Evolutionary conservation across 2,888 invertebrate species (phyloP), one percentile per base, ranked within the genome.

Genomic region (Scaptodrosophila latifasciaeformis): DNA sequence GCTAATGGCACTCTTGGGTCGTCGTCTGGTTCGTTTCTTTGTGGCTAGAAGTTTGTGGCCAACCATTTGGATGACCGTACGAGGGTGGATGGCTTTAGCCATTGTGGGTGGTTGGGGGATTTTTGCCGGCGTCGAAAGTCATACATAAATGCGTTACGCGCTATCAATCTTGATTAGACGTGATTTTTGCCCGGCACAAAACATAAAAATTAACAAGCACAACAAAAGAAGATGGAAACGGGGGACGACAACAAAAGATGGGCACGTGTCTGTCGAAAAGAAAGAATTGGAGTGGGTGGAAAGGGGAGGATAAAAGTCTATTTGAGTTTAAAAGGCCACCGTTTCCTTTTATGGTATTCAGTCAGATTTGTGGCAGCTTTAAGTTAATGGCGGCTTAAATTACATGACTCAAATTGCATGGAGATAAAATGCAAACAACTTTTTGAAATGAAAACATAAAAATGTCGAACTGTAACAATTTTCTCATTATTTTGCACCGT

Each of bases 91-190:
- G 40, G 47, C 40, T 47, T 53, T 35, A 5, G 55, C 43, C 24
- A 7, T 17, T 21, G 21, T 53, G 4, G 18, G 30, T n/a, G 3
- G 43, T n/a, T 57, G 34, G 71, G 43, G 43, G 29, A 21, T 13
- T n/a, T n/a, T 19, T 19, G 2, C 24, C 27, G 29, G 43, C 54
- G 74, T 67, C 57, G 70, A 67, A 65, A 74, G 66, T 68, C 67
- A 74, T 53, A 53, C 54, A 64, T 78, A 82, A 82, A 76, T 81
- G 74, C 75, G 85, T 84, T 84, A 82, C 83, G 82, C 77, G 66
- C 84, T 81, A 85, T 85, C 85, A 85, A 85, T 85, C 85, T 85
- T 85, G 85, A 85, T 85, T 85, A 85, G 82, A 82, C 66, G 82
- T 84, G 86, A 86, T 85, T 85, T 85, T 76, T 71, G 79, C 49